A percentile compares a stretch with the other conserved stretches of the same genome.
These are phyloP conservation scores for Protodeltote pygarga DNA, from an alignment of 2,888 invertebrate genomes.

Conservation along the genomic window DNA sequence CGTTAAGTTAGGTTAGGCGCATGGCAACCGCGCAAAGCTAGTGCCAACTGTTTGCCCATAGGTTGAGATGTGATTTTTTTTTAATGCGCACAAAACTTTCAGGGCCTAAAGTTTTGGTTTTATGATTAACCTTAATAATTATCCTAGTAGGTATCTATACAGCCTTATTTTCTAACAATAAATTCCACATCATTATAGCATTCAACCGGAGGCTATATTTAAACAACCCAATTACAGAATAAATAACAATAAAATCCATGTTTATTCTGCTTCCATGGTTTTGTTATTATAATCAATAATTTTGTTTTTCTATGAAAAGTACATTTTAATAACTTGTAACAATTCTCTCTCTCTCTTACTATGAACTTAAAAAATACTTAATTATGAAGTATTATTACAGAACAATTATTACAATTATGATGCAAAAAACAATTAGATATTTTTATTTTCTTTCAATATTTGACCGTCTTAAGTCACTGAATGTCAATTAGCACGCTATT, in stretches of 20 bases:
- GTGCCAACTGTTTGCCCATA: too few species aligned
- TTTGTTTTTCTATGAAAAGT: too few species aligned
- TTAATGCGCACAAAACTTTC: too few species aligned
- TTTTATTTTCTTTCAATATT: background rate
- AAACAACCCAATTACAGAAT: slow-evolving; percentile 27
- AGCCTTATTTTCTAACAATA: slow-evolving; percentile 21
- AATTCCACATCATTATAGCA: slow-evolving; percentile 22
- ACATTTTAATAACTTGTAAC: too few species aligned
- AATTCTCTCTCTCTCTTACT: too few species aligned
- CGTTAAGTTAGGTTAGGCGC: too few species aligned
- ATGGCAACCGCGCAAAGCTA: too few species aligned
- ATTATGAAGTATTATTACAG: background rate
- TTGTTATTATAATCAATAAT: slow-evolving; percentile 4
- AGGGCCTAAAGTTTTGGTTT: too few species aligned
- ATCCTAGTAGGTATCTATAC: background rate
- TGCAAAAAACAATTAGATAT: background rate
- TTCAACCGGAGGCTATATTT: slow-evolving; percentile 11
- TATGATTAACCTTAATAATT: background rate
- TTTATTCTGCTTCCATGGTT: background rate
- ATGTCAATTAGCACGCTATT: background rate
- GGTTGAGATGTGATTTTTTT: too few species aligned
- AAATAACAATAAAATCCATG: slow-evolving; percentile 10
- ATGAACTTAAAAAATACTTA: too few species aligned
- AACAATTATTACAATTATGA: background rate
- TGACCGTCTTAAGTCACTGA: background rate